Conservation (phyloP, 2,888 invertebrate species). For the Standfussiana lucernea region DNA sequence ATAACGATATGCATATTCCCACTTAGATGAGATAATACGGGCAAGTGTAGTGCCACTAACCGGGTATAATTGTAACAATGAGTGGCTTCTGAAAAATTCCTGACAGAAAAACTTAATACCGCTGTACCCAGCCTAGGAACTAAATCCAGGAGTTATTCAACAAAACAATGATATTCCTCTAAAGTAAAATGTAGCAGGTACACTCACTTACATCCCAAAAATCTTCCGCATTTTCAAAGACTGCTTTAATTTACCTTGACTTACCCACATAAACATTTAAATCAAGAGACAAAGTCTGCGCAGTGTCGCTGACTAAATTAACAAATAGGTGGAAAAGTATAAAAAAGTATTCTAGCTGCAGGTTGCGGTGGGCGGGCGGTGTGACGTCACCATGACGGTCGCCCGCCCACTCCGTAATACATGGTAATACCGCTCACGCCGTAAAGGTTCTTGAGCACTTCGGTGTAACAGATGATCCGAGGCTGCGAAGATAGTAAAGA, state of each 20-base stretch:
- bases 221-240: background rate
- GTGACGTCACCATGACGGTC: constrained; percentile 66
- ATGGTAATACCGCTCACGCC: constrained; percentile 38
- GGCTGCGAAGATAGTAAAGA: background rate
- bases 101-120: background rate
- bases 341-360: constrained; percentile 69
- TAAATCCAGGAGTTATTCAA: too few species aligned
- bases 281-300: constrained; percentile 29
- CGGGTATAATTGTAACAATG: background rate
- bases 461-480: background rate
- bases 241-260: background rate
- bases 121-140: too few species aligned
- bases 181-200: background rate
- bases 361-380: constrained; percentile 69
- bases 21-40: background rate
- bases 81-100: background rate
- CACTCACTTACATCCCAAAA: background rate
- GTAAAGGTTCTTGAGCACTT: constrained; percentile 36
- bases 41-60: background rate
- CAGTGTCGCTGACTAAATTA: constrained; percentile 46
- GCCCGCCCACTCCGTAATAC: constrained; percentile 60
- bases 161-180: background rate
- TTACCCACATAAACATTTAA: constrained; percentile 25
- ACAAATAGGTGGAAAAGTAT: constrained; percentile 61
- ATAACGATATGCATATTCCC: background rate